Evolutionary conservation across 2,113 vertebrate species (phyloP).

Genomic region (Globicephala melas): DNA sequence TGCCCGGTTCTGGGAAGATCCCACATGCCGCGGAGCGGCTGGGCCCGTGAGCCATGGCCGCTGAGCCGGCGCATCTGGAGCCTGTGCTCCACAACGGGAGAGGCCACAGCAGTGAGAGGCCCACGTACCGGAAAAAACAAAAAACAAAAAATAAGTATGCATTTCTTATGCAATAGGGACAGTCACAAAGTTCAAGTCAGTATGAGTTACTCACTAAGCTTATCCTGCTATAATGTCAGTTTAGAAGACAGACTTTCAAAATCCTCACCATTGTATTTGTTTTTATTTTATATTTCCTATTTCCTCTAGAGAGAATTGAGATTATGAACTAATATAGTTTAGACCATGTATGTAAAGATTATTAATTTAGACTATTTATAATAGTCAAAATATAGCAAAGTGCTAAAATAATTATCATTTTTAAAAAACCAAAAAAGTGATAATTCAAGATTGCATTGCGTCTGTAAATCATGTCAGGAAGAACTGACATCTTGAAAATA

Average conservation of each 20-base stretch:
- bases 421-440: too few relatives aligned
- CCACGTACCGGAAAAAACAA: too few relatives aligned
- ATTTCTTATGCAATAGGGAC: neutral
- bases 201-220: conserved; percentile 20
- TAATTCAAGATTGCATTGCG: too few relatives aligned
- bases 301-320: neutral
- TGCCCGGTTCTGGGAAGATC: too few relatives aligned
- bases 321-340: neutral
- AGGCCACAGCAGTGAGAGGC: too few relatives aligned
- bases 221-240: neutral
- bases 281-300: neutral
- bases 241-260: neutral
- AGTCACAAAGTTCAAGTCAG: neutral
- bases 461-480: neutral
- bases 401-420: neutral
- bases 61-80: too few relatives aligned
- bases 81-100: too few relatives aligned
- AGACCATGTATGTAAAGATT: neutral
- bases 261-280: neutral
- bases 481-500: neutral
- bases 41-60: too few relatives aligned
- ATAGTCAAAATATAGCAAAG: neutral
- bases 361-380: neutral
- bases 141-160: neutral
- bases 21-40: too few relatives aligned